Percentiles rank a stretch among this genome's conserved stretches.
Evolutionary conservation across 2,797 vertebrate species (phyloP).

Genomic region (Euphonia xanthogaster): DNA sequence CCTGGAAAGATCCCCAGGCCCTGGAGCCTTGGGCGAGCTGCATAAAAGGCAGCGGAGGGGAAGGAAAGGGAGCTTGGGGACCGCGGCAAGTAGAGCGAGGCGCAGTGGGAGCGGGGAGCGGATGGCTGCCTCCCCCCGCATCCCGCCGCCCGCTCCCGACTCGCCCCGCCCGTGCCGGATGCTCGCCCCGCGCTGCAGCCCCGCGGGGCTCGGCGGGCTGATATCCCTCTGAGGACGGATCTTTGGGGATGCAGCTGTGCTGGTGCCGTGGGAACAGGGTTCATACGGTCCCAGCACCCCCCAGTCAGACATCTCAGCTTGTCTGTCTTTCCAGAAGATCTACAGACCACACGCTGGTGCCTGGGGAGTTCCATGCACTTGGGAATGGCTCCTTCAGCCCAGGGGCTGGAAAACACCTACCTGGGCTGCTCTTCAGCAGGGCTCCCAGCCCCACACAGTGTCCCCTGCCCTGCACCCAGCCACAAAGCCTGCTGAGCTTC

Average conservation of each 20-base stretch:
- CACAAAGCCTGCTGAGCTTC: not conserved
- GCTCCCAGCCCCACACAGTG: fast-evolving
- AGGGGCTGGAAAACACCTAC: not conserved
- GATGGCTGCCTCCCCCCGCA: not conserved
- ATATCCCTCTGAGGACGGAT: not conserved
- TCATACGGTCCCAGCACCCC: fast-evolving
- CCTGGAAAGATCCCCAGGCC: conserved; percentile 68
- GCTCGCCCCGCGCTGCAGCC: not conserved
- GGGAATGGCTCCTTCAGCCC: not conserved
- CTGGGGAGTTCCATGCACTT: not conserved
- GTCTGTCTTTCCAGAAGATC: not conserved
- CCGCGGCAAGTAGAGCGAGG: conserved; percentile 47
- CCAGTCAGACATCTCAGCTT: not conserved
- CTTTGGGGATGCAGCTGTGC: not conserved
- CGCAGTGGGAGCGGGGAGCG: not conserved
- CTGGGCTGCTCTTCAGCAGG: not conserved
- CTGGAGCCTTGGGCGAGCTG: conserved; percentile 62
- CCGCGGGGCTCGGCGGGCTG: not conserved
- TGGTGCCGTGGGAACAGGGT: fast-evolving
- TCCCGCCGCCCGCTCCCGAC: not conserved
- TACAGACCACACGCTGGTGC: fast-evolving
- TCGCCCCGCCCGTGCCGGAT: not conserved
- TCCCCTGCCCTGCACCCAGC: not conserved
- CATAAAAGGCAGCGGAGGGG: conserved; percentile 64
- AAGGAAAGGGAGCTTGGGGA: conserved; percentile 59